Conservation (phyloP, 2,888 invertebrate species). For the Heliothis peltigera region DNA sequence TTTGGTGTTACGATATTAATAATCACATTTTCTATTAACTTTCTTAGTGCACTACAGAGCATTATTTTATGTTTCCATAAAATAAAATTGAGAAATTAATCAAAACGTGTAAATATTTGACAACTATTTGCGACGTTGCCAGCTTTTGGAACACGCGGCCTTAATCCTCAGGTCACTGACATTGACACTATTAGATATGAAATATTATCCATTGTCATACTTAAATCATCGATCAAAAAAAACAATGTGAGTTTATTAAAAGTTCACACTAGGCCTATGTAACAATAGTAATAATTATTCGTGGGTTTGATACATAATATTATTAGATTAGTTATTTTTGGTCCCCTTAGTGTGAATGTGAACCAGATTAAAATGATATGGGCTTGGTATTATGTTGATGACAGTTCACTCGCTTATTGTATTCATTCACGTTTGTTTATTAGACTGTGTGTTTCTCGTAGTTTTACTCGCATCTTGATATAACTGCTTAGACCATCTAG, state of each 20-base stretch:
- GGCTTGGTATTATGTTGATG: constrained; percentile 14
- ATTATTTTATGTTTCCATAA: too few species aligned
- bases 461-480: too few species aligned
- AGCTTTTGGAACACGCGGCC: too few species aligned
- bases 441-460: too few species aligned
- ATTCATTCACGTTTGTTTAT: too few species aligned
- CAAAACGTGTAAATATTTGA: too few species aligned
- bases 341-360: constrained; percentile 34
- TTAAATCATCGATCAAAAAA: constrained; percentile 56
- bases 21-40: too few species aligned
- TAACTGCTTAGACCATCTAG: too few species aligned
- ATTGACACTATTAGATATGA: constrained; percentile 69
- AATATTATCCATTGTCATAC: constrained; percentile 56
- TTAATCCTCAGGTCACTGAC: constrained; percentile 64
- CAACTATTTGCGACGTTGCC: too few species aligned
- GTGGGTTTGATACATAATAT: constrained; percentile 41
- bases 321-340: constrained; percentile 33
- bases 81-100: too few species aligned
- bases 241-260: constrained; percentile 39
- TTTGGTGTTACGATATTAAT: too few species aligned
- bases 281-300: constrained; percentile 45
- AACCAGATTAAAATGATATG: constrained; percentile 31
- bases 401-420: not conserved
- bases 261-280: constrained; percentile 45
- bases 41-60: too few species aligned